phyloP scores from a whole-genome alignment of 2,113 vertebrate genomes.

The Leuciscus idus region DNA sequence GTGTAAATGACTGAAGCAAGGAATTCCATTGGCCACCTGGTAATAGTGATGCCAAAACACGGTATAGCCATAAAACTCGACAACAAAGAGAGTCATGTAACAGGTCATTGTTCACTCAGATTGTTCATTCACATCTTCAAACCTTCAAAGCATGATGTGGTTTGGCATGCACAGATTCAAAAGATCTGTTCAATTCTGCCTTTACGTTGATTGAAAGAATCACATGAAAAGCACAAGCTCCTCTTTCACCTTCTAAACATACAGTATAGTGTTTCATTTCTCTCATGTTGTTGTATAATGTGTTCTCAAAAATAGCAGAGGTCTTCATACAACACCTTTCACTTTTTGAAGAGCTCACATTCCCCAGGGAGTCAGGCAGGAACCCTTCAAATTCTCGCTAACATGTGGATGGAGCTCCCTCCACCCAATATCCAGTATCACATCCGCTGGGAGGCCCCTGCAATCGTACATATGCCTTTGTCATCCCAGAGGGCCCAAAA shows the following conservation, averaged over 20 bases:
- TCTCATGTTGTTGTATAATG: background rate
- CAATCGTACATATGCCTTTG: background rate
- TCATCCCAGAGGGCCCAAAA: background rate
- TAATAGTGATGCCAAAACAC: conserved; percentile 13
- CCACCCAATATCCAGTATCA: conserved; percentile 35
- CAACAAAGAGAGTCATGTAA: conserved; percentile 33
- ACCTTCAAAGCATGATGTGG: conserved; percentile 20
- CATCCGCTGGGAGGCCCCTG: conserved; percentile 3
- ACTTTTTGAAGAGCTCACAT: background rate
- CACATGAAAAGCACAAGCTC: conserved; percentile 17
- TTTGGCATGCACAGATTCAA: background rate
- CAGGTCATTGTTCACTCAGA: background rate
- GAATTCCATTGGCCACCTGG: background rate
- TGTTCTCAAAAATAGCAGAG: conserved; percentile 2
- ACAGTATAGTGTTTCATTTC: conserved; percentile 1
- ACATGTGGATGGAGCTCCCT: background rate
- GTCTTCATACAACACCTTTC: background rate
- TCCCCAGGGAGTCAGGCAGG: background rate
- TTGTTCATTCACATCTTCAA: background rate
- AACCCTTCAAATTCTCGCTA: background rate
- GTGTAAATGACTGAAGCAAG: background rate
- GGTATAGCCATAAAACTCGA: conserved; percentile 2
- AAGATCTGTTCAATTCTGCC: background rate
- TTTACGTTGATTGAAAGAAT: conserved; percentile 10
- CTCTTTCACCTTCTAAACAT: background rate